Evolutionary conservation across 2,797 vertebrate genomes (phyloP).

Genomic region (Sphaeramia orbicularis): DNA sequence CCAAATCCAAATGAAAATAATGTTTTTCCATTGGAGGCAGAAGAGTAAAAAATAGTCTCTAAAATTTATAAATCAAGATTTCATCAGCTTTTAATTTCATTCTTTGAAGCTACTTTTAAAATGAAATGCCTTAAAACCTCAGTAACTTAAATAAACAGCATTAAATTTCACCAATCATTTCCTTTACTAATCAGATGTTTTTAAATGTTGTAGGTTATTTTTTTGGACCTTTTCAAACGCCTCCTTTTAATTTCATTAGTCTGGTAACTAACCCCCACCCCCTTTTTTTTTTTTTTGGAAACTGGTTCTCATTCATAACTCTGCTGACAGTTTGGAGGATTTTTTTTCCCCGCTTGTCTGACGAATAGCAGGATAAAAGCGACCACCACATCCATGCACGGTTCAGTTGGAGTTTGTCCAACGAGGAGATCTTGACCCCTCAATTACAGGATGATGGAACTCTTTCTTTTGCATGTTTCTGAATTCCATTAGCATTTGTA

Average conservation of each 20-base stretch:
- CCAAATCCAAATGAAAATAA: slow-evolving; percentile 52
- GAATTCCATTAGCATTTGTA: slow-evolving; percentile 82
- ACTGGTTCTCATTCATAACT: slow-evolving; percentile 62
- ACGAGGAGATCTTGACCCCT: slow-evolving; percentile 76
- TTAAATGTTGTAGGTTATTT: slow-evolving; percentile 5
- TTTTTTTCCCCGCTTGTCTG: slow-evolving; percentile 72
- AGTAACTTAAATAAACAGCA: slow-evolving; percentile 12
- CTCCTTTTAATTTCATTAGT: slow-evolving; percentile 25
- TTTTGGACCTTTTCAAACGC: slow-evolving; percentile 32
- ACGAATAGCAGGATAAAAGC: slow-evolving; percentile 78
- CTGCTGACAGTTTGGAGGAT: slow-evolving; percentile 68
- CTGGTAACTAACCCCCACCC: slow-evolving; percentile 10
- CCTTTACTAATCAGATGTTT: slow-evolving; percentile 26
- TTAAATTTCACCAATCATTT: slow-evolving; percentile 13
- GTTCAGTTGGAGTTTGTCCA: slow-evolving; percentile 81
- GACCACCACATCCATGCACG: slow-evolving; percentile 57
- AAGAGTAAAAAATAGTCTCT: slow-evolving; percentile 27
- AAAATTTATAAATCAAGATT: slow-evolving; percentile 31
- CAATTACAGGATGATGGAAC: slow-evolving; percentile 80
- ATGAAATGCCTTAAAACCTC: slow-evolving; percentile 25
- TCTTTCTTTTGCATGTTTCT: slow-evolving; percentile 81
- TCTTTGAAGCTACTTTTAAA: slow-evolving; percentile 31
- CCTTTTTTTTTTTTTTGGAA: slow-evolving; percentile 12
- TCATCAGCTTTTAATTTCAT: slow-evolving; percentile 29
- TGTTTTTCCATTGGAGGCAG: slow-evolving; percentile 40